Evolutionary conservation across 2,113 vertebrate genomes (phyloP), one percentile per base, ranked within the genome.

Genomic region (Nannobrachium achirus): DNA sequence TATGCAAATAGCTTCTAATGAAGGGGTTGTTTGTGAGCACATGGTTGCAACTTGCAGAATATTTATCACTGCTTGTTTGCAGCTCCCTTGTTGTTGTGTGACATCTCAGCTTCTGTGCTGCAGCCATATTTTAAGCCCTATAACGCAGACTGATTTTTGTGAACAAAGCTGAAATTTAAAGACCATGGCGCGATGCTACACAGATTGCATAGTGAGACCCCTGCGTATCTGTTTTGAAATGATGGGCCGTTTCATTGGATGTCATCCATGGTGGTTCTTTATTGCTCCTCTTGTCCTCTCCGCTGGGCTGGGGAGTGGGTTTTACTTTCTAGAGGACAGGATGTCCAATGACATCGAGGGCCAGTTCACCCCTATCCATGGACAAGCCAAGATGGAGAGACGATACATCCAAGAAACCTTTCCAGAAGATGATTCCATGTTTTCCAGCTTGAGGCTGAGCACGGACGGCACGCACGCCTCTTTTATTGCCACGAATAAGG

Each of bases 181-280:
- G 75, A 63, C 46, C 13, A 92, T 92, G 92, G 78, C 59, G 48
- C 68, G 58, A 64, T 84, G 80, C 58, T 75, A 16, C 49, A 92
- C 89, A 4, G 8, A 93, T 65, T 95, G 93, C 66, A 7, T 94
- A 9, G 92, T 94, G 70, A 90, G 69, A 45, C 92, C 83, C 1
- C 78, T 96, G 0, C 82, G 87, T 5, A 33, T 57, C 1, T 76
- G 75, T 62, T 94, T 94, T 56, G 8, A 45, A 1, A 60, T 16
- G 68, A 56, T 95, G 42, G 94, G 94, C 0, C 10, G 18, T 1
- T 71, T 69, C 2, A 83, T 95, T 18, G 94, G 91, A 51, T 44
- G 65, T 13, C 75, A 93, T 63, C 94, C 94, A n/a, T 94, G 92
- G 92, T 71, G 89, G 89, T 95, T 95, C 77, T 33, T 94, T 44